A percentile compares a stretch with the other conserved stretches of the same genome.
Evolutionary conservation across 2,888 invertebrate genomes (phyloP).

Genomic region (Abrostola tripartita): DNA sequence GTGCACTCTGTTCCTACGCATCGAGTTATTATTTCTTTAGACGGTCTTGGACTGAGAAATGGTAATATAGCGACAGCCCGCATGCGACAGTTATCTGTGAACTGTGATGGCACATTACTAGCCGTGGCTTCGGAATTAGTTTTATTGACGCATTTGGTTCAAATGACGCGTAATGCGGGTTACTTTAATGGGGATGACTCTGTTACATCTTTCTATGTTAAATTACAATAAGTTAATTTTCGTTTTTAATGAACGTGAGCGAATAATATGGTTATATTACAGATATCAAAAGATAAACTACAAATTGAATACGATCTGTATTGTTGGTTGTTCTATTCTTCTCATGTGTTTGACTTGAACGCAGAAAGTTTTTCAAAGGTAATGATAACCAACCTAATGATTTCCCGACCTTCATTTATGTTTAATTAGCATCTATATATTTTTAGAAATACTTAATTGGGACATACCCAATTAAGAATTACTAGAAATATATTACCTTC

Average conservation of each 20-base stretch:
- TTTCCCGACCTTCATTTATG: too few species aligned
- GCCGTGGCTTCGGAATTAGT: constrained; percentile 59
- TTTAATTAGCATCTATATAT: too few species aligned
- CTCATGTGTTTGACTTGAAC: too few species aligned
- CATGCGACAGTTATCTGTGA: constrained; percentile 61
- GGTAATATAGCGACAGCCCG: constrained; percentile 58
- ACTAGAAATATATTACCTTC: constrained; percentile 14
- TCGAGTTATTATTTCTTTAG: constrained; percentile 15
- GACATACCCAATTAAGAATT: constrained; percentile 2
- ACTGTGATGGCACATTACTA: constrained; percentile 55
- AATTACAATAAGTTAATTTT: constrained; percentile 1
- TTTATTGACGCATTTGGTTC: constrained; percentile 70
- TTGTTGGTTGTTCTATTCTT: too few species aligned
- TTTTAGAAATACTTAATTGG: constrained; percentile 8
- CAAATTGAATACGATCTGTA: too few species aligned
- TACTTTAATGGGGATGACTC: constrained; percentile 58
- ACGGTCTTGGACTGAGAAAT: constrained; percentile 34
- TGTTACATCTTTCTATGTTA: constrained; percentile 45
- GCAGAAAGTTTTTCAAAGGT: too few species aligned
- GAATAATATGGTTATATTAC: too few species aligned
- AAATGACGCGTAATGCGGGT: constrained; percentile 70
- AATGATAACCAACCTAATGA: too few species aligned
- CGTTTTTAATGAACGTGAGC: background rate
- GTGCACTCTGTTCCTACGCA: constrained; percentile 5
- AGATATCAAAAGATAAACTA: too few species aligned